phyloP scores from a whole-genome alignment of 2,888 invertebrate species.

The Drosophila prolongata region DNA sequence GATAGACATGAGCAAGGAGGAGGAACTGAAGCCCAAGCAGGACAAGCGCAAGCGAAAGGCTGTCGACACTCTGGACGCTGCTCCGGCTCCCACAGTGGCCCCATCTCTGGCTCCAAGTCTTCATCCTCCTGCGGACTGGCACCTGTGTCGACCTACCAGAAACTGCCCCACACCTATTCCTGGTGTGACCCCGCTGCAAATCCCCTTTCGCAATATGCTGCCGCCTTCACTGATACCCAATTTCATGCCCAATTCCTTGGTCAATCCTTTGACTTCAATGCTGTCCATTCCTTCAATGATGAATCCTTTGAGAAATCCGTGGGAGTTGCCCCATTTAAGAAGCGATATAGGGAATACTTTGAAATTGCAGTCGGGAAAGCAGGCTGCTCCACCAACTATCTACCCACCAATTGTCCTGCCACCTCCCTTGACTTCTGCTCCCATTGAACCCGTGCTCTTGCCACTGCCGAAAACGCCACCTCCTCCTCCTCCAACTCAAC shows the following conservation, averaged over 20 bases:
- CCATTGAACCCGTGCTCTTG: neutral
- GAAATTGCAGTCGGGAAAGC: no score
- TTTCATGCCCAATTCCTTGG: neutral
- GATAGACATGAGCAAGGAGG: constrained; percentile 32
- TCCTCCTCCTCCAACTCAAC: neutral
- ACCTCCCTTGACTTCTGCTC: neutral
- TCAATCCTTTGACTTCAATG: neutral
- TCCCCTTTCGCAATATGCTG: neutral
- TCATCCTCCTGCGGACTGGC: neutral
- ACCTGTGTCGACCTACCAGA: no score
- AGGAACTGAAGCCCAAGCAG: constrained; percentile 15
- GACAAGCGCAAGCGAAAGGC: constrained; percentile 6
- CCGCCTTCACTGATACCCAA: neutral
- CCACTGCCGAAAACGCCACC: neutral
- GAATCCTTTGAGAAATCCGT: neutral
- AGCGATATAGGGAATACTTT: no score
- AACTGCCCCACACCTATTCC: neutral
- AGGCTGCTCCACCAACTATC: neutral
- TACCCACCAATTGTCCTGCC: neutral
- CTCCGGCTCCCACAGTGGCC: neutral
- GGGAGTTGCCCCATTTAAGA: neutral
- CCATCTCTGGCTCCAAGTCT: neutral
- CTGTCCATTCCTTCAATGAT: neutral
- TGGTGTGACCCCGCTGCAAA: neutral
- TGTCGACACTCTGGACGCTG: neutral